Base-by-base conservation (phyloP, 2,797 vertebrate species). In the Chaetophractus vellerosus region DNA sequence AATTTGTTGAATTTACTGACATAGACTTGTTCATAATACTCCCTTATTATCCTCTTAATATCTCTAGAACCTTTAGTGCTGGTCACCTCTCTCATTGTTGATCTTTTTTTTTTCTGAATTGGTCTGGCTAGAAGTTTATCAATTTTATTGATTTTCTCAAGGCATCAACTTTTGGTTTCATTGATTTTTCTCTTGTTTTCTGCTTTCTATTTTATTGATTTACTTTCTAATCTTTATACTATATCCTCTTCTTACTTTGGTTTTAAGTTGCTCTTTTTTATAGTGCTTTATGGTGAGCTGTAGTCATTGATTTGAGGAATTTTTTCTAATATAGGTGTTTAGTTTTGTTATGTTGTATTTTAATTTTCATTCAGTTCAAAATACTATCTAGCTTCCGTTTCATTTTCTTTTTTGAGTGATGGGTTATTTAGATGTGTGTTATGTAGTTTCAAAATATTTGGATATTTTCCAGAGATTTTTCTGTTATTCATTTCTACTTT, bases 151-250 rank as follows among this genome's bases (percentile, higher is more conserved):
- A 61, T 45, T 21, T 48, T 87, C 38, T 52, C 10, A 48, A 75
- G 76, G 12, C 5, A 52, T 18, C 6, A 19, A 1, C n/a, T 90
- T 87, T 94, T 41, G 9, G 6, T 90, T 89, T 61, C 28, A 9
- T 38, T 92, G 11, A 5, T 89, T 85, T 85, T 91, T 94, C 33
- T 96, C 21, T 9, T 64, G 63, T 48, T 89, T 88, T 64, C 69
- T 61, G 0, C 36, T 76, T 84, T 85, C 16, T 91, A 12, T 38
- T 81, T 85, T 12, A 57, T 50, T 76, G 21, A 28, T 80, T 84
- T 57, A 1, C 21, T 50, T 81, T 66, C 21, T 64, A 8, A n/a
- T 63, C 0, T 59, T 36, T 66, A 66, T 83, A 16, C 64, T 63
- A 45, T 69, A 23, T 23, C 1, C 66, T 87, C n/a, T 83, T 28